A percentile compares a stretch with the other conserved stretches of the same genome.
Evolutionary conservation across 1,140 invertebrate genomes (phyloP).

Genomic region (Harpegnathos saltator): DNA sequence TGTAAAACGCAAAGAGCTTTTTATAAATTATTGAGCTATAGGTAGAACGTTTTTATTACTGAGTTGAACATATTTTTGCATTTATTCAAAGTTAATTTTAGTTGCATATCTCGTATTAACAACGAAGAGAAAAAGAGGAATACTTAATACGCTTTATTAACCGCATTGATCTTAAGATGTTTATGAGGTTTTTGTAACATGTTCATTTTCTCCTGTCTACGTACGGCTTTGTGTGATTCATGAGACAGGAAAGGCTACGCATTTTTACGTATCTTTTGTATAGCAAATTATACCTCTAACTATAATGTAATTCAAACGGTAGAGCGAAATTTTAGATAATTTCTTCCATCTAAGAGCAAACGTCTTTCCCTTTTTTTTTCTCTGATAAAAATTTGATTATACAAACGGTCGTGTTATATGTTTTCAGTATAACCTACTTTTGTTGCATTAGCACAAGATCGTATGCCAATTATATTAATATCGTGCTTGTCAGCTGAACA

Average conservation of each 20-base stretch:
- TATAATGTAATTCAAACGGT: conserved; percentile 9
- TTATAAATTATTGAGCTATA: conserved; percentile 45
- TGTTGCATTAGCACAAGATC: conserved; percentile 37
- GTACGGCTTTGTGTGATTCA: conserved; percentile 24
- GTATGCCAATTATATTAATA: conserved; percentile 58
- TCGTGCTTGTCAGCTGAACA: conserved; percentile 38
- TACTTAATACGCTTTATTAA: conserved; percentile 43
- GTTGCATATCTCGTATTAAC: conserved; percentile 24
- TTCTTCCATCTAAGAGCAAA: conserved; percentile 29
- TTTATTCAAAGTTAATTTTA: conserved; percentile 48
- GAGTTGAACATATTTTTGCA: conserved; percentile 30
- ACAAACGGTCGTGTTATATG: conserved; percentile 17
- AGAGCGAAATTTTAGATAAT: conserved; percentile 32
- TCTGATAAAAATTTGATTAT: conserved; percentile 7
- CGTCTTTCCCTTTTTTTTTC: conserved; percentile 10
- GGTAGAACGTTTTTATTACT: conserved; percentile 25
- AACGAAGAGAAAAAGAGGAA: conserved; percentile 35
- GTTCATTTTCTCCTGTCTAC: conserved; percentile 3
- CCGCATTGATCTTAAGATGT: conserved; percentile 15
- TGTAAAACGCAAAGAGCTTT: conserved; percentile 37
- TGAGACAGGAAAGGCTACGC: neutral
- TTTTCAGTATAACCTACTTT: conserved; percentile 33
- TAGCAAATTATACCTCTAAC: neutral
- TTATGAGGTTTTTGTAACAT: conserved; percentile 17
- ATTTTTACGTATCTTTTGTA: conserved; percentile 37